These are phyloP conservation scores for Nomia melanderi DNA, from an alignment of 1,140 invertebrate genomes.

Conservation along the genomic window DNA sequence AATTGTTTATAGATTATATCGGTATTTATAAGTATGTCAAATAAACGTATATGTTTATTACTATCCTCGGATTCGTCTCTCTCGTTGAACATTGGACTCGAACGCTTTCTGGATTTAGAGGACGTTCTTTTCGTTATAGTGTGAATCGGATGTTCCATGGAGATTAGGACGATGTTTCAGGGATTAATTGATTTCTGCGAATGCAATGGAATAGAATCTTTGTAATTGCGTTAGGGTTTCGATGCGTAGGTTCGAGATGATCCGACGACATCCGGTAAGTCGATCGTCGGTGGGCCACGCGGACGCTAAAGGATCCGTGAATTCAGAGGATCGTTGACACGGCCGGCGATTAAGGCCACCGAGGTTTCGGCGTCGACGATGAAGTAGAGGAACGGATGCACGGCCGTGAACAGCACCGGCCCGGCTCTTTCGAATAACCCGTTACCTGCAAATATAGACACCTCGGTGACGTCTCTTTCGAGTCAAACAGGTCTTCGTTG, in stretches of 20 bases:
- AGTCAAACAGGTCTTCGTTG: no score
- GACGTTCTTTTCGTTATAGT: no score
- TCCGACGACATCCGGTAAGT: no score
- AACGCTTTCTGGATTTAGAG: no score
- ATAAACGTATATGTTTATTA: constrained; percentile 73
- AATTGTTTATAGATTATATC: constrained; percentile 70
- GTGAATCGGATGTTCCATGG: no score
- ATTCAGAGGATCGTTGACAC: constrained; percentile 90
- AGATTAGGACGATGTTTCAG: no score
- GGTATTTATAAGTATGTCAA: constrained; percentile 74
- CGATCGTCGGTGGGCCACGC: no score
- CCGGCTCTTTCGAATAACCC: constrained; percentile 71
- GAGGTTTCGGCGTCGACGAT: constrained; percentile 89
- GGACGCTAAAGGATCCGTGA: constrained; percentile 84
- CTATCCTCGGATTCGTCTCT: constrained; percentile 25
- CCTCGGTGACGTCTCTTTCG: background rate
- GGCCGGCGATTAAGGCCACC: constrained; percentile 88
- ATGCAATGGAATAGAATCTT: no score
- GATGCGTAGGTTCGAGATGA: no score
- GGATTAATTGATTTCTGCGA: no score
- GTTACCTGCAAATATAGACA: constrained; percentile 58
- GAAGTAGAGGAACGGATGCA: constrained; percentile 91
- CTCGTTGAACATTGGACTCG: no score
- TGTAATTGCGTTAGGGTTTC: no score
- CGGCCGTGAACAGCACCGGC: constrained; percentile 86